Percentiles rank a stretch among this genome's conserved stretches.
Evolutionary conservation across 2,113 vertebrate species (phyloP).

Genomic region (Phyllostomus hastatus): DNA sequence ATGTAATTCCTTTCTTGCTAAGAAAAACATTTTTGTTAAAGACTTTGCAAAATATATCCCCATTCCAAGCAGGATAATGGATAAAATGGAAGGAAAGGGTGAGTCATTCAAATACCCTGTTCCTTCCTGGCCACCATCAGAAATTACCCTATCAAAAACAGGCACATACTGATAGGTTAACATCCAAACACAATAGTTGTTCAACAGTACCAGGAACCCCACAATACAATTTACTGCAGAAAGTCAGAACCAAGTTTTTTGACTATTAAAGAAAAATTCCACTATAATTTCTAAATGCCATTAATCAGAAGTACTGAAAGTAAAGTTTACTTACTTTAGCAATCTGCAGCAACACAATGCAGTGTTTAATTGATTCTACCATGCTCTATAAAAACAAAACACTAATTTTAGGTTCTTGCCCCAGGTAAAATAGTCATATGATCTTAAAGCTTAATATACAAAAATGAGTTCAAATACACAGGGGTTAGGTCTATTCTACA

Average conservation of each 20-base stretch:
- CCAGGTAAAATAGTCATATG: neutral
- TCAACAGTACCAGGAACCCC: neutral
- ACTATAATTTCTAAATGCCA: conserved; percentile 13
- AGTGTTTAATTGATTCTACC: conserved; percentile 99
- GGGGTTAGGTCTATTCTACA: neutral
- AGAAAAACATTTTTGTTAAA: conserved; percentile 18
- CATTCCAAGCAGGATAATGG: neutral
- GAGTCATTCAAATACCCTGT: neutral
- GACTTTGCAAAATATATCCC: neutral
- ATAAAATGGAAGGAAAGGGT: conserved; percentile 15
- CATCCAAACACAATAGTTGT: neutral
- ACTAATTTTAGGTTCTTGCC: conserved; percentile 41
- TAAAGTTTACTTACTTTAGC: conserved; percentile 93
- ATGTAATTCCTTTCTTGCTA: conserved; percentile 17
- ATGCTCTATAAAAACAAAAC: conserved; percentile 89
- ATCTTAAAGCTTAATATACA: conserved; percentile 36
- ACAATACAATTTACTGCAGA: neutral
- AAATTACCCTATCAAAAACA: conserved; percentile 15
- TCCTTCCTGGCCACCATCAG: neutral
- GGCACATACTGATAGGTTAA: neutral
- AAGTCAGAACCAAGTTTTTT: conserved; percentile 35
- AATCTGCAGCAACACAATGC: conserved; percentile 99
- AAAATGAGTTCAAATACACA: conserved; percentile 34
- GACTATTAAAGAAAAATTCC: conserved; percentile 15
- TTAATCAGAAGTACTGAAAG: conserved; percentile 33